Evolutionary conservation across 2,113 vertebrate species (phyloP), one percentile per base, ranked within the genome.

Genomic region (Pelecanus crispus): DNA sequence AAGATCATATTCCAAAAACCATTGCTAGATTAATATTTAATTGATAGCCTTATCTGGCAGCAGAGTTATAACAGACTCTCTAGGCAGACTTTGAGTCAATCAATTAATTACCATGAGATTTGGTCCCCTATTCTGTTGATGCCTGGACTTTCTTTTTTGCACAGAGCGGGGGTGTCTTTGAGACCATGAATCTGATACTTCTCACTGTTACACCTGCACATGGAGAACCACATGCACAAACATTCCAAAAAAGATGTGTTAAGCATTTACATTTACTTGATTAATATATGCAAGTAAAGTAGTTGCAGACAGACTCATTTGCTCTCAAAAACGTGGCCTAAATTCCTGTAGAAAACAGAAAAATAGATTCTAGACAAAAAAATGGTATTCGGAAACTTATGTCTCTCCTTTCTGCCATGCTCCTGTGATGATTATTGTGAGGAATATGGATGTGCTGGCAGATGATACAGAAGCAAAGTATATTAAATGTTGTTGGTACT

Each of bases 381-480:
- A 40, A 26, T 0, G 5, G 4, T 14, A 24, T 68, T 58, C 38
- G 20, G 24, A 59, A 14, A 59, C 13, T 44, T 61, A 31, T 3
- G 3, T 4, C 25, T 22, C 40, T 71, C 31, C 31, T 42, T 66
- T 85, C 67, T 88, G 38, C 15, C 21, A 44, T 13, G 13, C 10
- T 55, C 1, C 4, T 59, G 22, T 34, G 53, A 80, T 0, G 0
- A 25, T 18, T 38, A 58, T 14, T 65, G 31, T 56, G 42, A 66
- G 50, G 44, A 70, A 34, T 40, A 47, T 3, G 47, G 32, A 7
- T 63, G 52, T 52, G 31, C 38, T 79, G 65, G 17, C 28, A 87
- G 77, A 49, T 53, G n/a, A 70, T 24, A 70, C 13, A 79, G 67
- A 74, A 65, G 29, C 44, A 81, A 49, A 32, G 38, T 21, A 26